Conservation (phyloP, 2,797 vertebrate genomes). For the Liparis tanakae region DNA sequence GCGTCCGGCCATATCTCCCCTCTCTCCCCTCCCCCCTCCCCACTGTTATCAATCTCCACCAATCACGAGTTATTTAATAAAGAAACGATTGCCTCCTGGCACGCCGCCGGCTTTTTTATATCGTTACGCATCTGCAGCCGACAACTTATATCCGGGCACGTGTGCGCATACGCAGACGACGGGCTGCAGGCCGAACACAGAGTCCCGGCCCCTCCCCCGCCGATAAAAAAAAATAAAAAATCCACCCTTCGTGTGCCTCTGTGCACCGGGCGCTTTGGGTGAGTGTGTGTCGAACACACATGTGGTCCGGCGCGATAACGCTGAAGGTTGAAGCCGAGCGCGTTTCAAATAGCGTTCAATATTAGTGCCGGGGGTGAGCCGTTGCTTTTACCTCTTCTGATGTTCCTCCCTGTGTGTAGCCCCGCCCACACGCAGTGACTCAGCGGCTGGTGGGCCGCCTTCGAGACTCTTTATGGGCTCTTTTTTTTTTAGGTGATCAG, state of each 20-base stretch:
- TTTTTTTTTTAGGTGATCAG: slow-evolving; percentile 50
- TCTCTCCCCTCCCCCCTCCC: too few species aligned
- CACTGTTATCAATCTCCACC: slow-evolving; percentile 76
- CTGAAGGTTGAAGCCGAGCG: slow-evolving; percentile 8
- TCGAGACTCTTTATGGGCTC: slow-evolving; percentile 39
- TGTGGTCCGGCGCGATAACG: slow-evolving; percentile 38
- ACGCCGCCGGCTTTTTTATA: slow-evolving; percentile 40
- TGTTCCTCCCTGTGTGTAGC: slow-evolving; percentile 40
- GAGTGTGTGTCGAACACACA: slow-evolving; percentile 9
- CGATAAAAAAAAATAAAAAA: slow-evolving; percentile 49
- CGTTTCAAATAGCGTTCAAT: slow-evolving; percentile 27
- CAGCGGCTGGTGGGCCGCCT: slow-evolving; percentile 53
- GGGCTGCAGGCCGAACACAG: slow-evolving; percentile 31
- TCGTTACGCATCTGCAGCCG: slow-evolving; percentile 51
- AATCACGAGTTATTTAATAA: slow-evolving; percentile 78
- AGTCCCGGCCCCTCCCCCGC: slow-evolving; percentile 26
- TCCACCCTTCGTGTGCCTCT: slow-evolving; percentile 15
- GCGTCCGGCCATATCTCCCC: slow-evolving; percentile 54
- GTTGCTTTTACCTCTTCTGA: slow-evolving; percentile 31
- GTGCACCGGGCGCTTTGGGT: slow-evolving; percentile 6
- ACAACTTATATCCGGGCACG: slow-evolving; percentile 51
- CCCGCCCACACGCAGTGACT: slow-evolving; percentile 58
- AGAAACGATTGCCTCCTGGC: slow-evolving; percentile 70
- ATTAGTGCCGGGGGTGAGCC: slow-evolving; percentile 24
- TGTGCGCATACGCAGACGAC: slow-evolving; percentile 33